These are phyloP conservation scores for Megaceryle maxima DNA, from an alignment of 2,113 vertebrate genomes.

Conservation along the genomic window DNA sequence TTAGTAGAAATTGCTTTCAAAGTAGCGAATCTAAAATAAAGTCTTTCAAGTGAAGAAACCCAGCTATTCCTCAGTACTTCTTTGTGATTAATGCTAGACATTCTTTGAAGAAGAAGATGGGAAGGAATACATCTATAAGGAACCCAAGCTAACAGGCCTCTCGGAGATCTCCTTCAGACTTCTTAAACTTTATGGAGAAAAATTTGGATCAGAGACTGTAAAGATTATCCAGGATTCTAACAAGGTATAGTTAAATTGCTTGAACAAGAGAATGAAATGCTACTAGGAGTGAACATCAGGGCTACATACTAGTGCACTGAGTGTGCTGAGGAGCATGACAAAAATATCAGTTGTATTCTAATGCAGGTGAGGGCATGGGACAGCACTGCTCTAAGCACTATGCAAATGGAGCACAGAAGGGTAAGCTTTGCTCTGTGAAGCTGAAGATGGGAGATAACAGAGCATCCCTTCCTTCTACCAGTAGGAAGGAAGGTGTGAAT, in stretches of 20 bases:
- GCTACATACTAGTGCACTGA: not conserved
- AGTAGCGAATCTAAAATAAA: not conserved
- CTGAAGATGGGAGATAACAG: not conserved
- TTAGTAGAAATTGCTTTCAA: not conserved
- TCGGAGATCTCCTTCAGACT: slow-evolving; percentile 95
- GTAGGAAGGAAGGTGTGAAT: not conserved
- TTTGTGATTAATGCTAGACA: slow-evolving; percentile 70
- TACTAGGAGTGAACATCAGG: not conserved
- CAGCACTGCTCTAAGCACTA: not conserved
- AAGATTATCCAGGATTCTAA: slow-evolving; percentile 96
- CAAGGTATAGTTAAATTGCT: slow-evolving; percentile 79
- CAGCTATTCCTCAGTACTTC: not conserved
- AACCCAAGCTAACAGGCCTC: slow-evolving; percentile 93
- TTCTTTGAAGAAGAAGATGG: slow-evolving; percentile 98
- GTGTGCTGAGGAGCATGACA: not conserved
- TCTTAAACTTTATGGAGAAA: slow-evolving; percentile 90
- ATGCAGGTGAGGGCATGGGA: not conserved
- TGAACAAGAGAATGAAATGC: not conserved
- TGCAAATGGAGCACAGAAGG: not conserved
- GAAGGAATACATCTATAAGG: slow-evolving; percentile 97
- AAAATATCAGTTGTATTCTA: not conserved
- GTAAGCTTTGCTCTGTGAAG: not conserved
- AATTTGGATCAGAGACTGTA: slow-evolving; percentile 92
- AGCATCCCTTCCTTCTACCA: not conserved
- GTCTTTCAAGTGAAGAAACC: not conserved